phyloP scores from a whole-genome alignment of 2,113 vertebrate species.

The Poeciliopsis occidentalis region DNA sequence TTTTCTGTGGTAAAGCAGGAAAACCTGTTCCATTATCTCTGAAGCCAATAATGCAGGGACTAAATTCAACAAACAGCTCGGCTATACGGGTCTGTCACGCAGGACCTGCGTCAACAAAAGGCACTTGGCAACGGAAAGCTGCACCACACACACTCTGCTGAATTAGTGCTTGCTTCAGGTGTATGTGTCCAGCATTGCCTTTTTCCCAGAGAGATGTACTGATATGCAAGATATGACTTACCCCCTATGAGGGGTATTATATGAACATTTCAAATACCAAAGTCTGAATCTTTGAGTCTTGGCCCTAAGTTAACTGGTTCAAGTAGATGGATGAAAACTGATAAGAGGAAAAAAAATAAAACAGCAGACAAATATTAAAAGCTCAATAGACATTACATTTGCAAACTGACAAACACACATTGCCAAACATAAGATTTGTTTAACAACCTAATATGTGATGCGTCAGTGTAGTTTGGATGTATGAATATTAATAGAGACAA shows the following conservation, averaged over 20 bases:
- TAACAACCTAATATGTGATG: neutral
- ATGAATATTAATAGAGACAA: neutral
- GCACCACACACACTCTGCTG: constrained; percentile 26
- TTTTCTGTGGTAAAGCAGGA: constrained; percentile 43
- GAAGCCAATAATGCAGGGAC: constrained; percentile 46
- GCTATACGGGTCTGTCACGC: constrained; percentile 55
- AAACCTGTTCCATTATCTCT: constrained; percentile 71
- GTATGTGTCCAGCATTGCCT: constrained; percentile 39
- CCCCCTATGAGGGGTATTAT: constrained; percentile 51
- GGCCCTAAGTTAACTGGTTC: constrained; percentile 45
- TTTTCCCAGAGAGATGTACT: constrained; percentile 46
- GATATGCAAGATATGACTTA: constrained; percentile 67
- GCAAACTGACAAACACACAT: too few species aligned
- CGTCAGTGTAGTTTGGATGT: neutral
- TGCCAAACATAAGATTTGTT: neutral
- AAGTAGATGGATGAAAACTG: constrained; percentile 10
- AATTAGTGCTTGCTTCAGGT: constrained; percentile 8
- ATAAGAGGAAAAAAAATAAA: neutral
- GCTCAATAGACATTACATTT: neutral
- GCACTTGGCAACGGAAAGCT: constrained; percentile 53
- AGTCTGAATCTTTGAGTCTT: constrained; percentile 31
- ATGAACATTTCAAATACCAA: constrained; percentile 66
- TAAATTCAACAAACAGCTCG: constrained; percentile 60
- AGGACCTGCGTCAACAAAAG: constrained; percentile 59
- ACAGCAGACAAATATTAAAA: neutral